Percentiles rank a stretch among this genome's conserved stretches.
Conservation (phyloP, 23 tunicate genomes). For the Halocynthia aurantium region DNA sequence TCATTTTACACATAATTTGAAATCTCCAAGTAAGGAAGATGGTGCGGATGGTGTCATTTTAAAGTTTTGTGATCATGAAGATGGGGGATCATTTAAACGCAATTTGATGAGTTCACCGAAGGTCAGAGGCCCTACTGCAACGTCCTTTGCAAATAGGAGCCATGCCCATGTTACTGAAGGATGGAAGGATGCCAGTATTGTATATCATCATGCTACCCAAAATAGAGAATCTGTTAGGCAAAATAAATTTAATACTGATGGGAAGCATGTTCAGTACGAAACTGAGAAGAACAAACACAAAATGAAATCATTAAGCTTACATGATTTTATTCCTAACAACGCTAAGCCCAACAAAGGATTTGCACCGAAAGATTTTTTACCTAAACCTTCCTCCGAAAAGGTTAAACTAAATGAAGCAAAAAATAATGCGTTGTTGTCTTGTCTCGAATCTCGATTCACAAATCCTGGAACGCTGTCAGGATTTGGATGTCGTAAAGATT, state of each 20-base stretch:
- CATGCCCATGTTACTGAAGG: neutral
- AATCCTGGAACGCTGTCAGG: neutral
- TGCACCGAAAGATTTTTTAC: neutral
- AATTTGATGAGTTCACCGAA: no score
- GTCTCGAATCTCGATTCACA: neutral
- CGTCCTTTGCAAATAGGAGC: neutral
- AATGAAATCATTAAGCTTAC: neutral
- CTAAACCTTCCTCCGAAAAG: neutral
- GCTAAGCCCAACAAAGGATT: neutral
- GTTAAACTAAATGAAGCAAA: neutral
- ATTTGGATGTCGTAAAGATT: neutral
- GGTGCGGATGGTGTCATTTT: neutral
- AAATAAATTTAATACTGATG: no score
- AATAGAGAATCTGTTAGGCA: no score
- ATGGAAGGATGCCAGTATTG: neutral
- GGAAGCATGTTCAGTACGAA: no score
- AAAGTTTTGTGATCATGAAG: no score
- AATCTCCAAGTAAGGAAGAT: neutral
- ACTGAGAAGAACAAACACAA: neutral
- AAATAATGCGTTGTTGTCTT: neutral
- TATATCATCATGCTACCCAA: no score
- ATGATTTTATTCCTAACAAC: neutral
- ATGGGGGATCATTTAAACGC: neutral
- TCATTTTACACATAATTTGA: neutral
- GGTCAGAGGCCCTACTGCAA: neutral